Evolutionary conservation across 2,888 invertebrate genomes (phyloP).

Genomic region (Brachyptera putata): DNA sequence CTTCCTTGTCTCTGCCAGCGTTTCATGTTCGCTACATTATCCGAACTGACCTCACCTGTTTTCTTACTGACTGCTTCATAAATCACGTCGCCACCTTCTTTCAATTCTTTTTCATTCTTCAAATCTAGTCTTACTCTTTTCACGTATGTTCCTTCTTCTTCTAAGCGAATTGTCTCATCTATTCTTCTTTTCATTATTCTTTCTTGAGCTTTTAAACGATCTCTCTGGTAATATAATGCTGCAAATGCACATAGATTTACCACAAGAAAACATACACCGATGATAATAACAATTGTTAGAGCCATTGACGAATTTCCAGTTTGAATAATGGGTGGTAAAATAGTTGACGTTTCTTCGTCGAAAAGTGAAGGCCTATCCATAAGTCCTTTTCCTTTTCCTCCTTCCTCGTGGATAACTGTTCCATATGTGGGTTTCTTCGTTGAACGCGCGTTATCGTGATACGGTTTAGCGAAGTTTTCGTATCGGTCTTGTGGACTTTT

Average conservation of each 20-base stretch:
- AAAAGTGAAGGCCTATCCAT: neutral
- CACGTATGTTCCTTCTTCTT: constrained; percentile 10
- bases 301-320: constrained; percentile 42
- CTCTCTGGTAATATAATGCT: constrained; percentile 61
- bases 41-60: constrained; percentile 21
- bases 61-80: constrained; percentile 28
- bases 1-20: constrained; percentile 67
- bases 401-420: constrained; percentile 6
- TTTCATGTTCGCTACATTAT: constrained; percentile 53
- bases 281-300: constrained; percentile 46
- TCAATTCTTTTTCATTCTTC: neutral
- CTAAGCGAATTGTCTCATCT: constrained; percentile 22
- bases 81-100: constrained; percentile 9
- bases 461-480: constrained; percentile 22
- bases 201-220: constrained; percentile 48
- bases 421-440: constrained; percentile 6
- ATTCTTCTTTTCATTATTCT: constrained; percentile 47
- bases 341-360: neutral
- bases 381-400: constrained; percentile 3
- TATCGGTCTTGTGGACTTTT: constrained; percentile 9
- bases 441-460: too few species aligned
- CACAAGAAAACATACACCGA: constrained; percentile 65
- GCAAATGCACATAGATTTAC: constrained; percentile 68
- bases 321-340: neutral
- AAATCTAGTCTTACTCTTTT: neutral